Base-by-base conservation (phyloP, 2,888 invertebrate species). In the Vandiemenella viatica region DNA sequence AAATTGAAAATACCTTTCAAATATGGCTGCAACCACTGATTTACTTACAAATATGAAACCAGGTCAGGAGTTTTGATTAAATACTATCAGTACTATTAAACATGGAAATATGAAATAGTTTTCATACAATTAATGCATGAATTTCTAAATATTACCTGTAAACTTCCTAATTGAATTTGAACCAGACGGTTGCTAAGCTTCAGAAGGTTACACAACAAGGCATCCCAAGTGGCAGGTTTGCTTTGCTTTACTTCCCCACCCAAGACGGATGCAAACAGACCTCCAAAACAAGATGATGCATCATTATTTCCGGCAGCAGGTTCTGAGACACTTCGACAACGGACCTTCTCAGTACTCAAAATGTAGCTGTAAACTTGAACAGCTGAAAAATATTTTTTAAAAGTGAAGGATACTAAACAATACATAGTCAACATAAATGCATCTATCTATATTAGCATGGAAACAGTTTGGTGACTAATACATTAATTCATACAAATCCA, bases 211-310 rank as follows among this genome's bases (percentile, higher is more conserved):
- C 82, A 76, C 21, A 84, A 72, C 54, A 87, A 70, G 48, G 80
- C 75, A 59, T 81, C 80, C 65, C 83, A 80, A 42, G 79, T 77
- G 26, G 83, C 80, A 47, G 69, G 78, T 62, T 79, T 72, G 65
- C 75, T 75, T 60, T 77, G 75, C 58, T 75, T 74, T 13, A 73
- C 67, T 58, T 77, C 78, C 0, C 76, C 74, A 0, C 82, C 77
- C 44, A 83, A 67, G 7, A 82, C 77, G 51, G 77, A 83, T 2
- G 84, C 83, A 66, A 87, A 83, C 55, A 86, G 69, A 50, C 85
- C 85, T 58, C 83, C 83, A 55, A 83, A 79, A 47, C 76, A 75
- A 61, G 63, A 55, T 58, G 63, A 49, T 62, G 55, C 48, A 55
- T 37, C 48, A 22, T 47, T 26, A 55, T 63, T 69, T 50, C 66